Percentiles rank a stretch among this genome's conserved stretches.
Conservation (phyloP, 1,140 invertebrate genomes). For the Oppia nitens region DNA sequence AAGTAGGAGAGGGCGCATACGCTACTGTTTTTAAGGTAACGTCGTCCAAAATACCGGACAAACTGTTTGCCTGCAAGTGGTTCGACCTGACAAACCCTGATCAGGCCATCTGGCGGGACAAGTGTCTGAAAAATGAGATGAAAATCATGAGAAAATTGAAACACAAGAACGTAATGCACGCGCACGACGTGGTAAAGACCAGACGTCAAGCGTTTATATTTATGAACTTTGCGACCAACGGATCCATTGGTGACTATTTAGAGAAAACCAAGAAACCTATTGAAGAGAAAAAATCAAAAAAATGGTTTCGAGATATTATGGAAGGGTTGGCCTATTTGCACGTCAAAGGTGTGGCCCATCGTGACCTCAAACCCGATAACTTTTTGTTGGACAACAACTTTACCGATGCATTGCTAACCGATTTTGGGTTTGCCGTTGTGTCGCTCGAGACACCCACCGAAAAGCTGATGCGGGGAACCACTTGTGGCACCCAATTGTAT, state of each 20-base stretch:
- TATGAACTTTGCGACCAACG: neutral
- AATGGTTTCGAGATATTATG: neutral
- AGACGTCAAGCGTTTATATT: neutral
- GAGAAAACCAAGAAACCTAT: neutral
- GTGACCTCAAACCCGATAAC: slow-evolving; percentile 11
- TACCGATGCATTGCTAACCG: neutral
- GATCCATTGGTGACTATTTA: neutral
- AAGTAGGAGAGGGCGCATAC: too few species aligned
- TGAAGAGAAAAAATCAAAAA: neutral
- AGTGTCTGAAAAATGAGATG: neutral
- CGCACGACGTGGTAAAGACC: neutral
- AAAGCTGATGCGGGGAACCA: too few species aligned
- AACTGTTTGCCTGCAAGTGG: too few species aligned
- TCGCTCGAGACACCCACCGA: too few species aligned
- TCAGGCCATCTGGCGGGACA: neutral
- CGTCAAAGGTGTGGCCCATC: neutral
- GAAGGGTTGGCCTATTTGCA: slow-evolving; percentile 3
- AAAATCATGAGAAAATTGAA: neutral
- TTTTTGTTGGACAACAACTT: neutral
- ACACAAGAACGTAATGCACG: neutral
- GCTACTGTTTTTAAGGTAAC: too few species aligned
- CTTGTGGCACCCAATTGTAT: neutral
- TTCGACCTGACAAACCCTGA: too few species aligned
- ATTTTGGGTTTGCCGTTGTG: slow-evolving; percentile 5
- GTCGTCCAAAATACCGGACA: too few species aligned